Conservation (phyloP, 2,797 vertebrate genomes). For the Microchirus variegatus region DNA sequence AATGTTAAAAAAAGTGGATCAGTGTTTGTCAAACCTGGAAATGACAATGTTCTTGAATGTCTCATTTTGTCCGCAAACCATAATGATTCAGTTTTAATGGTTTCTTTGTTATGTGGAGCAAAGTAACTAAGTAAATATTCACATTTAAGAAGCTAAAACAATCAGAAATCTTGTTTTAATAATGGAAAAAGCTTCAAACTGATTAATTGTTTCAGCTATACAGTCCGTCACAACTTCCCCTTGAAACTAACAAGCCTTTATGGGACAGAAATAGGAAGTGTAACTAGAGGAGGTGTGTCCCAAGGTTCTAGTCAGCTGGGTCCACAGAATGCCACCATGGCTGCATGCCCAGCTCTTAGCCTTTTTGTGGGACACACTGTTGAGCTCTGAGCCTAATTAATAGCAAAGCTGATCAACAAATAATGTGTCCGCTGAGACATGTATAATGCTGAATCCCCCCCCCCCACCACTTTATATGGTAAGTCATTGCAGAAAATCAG, state of each 20-base stretch:
- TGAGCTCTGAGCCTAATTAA: slow-evolving; percentile 46
- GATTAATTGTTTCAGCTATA: too few species aligned
- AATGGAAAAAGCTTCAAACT: too few species aligned
- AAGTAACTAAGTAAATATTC: too few species aligned
- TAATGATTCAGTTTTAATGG: too few species aligned
- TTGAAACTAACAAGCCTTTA: slow-evolving; percentile 39
- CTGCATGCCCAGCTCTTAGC: slow-evolving; percentile 48
- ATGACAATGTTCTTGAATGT: too few species aligned
- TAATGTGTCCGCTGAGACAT: slow-evolving; percentile 45
- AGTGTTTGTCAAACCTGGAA: too few species aligned
- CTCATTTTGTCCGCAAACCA: too few species aligned
- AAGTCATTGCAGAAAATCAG: background rate
- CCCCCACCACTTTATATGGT: background rate
- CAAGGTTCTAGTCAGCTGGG: slow-evolving; percentile 59
- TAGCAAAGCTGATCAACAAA: slow-evolving; percentile 36
- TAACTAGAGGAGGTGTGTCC: slow-evolving; percentile 59
- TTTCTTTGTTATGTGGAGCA: too few species aligned
- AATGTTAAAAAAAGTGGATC: too few species aligned
- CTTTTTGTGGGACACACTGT: slow-evolving; percentile 51
- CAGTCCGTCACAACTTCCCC: slow-evolving; percentile 18
- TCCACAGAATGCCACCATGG: slow-evolving; percentile 63
- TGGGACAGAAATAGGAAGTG: slow-evolving; percentile 70
- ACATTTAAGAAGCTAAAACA: too few species aligned
- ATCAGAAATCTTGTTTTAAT: too few species aligned
- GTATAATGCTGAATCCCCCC: background rate